Conservation (phyloP, 2,888 invertebrate genomes). For the Belgica antarctica region DNA sequence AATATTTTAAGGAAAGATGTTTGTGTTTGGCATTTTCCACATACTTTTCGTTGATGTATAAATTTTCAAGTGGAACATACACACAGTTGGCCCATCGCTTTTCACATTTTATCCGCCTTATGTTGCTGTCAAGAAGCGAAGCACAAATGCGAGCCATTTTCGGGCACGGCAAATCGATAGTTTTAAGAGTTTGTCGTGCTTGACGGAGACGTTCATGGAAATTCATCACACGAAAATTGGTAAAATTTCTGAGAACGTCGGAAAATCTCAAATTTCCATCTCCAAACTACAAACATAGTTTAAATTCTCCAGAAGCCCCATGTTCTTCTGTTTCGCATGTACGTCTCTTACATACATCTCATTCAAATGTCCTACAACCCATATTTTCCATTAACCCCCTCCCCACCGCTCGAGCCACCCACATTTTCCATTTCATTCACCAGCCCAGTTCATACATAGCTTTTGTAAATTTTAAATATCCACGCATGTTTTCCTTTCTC, state of each 20-base stretch:
- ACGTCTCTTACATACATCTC: constrained; percentile 36
- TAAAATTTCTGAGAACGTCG: background rate
- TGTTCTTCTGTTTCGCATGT: constrained; percentile 28
- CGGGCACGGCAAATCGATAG: background rate
- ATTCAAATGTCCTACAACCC: constrained; percentile 43
- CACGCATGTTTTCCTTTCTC: constrained; percentile 42
- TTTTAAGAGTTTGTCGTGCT: constrained; percentile 5
- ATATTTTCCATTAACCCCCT: background rate
- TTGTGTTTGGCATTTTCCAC: constrained; percentile 27
- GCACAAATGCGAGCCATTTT: background rate
- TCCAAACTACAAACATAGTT: constrained; percentile 31
- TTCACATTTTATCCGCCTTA: background rate
- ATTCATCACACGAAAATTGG: background rate
- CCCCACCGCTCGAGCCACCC: too few relatives aligned
- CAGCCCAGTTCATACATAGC: constrained; percentile 28
- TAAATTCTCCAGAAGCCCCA: constrained; percentile 33
- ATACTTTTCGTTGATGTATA: constrained; percentile 13
- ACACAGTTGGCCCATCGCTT: constrained; percentile 19
- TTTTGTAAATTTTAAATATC: constrained; percentile 44
- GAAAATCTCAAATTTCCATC: constrained; percentile 4
- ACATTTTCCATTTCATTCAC: constrained; percentile 17
- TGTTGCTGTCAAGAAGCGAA: background rate
- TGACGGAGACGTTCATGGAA: too few relatives aligned
- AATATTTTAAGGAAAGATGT: constrained; percentile 27
- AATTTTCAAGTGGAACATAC: background rate